Evolutionary conservation across 1,140 invertebrate genomes (phyloP), one percentile per base, ranked within the genome.

Genomic region (Triops longicaudatus): DNA sequence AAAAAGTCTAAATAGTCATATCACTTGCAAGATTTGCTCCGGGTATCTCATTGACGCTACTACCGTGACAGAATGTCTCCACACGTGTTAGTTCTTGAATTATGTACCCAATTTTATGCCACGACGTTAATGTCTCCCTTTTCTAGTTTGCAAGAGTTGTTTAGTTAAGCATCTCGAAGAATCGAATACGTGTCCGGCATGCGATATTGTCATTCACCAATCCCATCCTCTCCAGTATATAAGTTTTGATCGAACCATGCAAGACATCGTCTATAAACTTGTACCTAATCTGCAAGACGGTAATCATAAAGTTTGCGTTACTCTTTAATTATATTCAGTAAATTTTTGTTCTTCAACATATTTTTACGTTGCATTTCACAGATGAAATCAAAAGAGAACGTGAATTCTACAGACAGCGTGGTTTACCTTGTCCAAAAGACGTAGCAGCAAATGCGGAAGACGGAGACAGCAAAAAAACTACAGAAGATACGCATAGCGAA

Each of bases 181-280:
- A 82, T 96, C 96, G 82, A 98, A 98, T 84, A 96, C 94, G 26
- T 98, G 97, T 87, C 97, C 97, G 81, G 93, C 93, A 87, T 99
- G 96, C 87, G 91, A 93, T 84, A 95, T 95, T 82, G 94, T 98
- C 72, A 98, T 98, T 81, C 96, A 99, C 85, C 96, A 99, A 83
- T 98, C 95, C 10, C 96, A 98, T 87, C 96, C 96, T 17, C 86
- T 98, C 63, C 93, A 98, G 82, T 97, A 98, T 82, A 97, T 98
- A 81, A 96, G 95, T 83, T 97, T 97, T 86, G 97, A 99, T 86
- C 88, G 97, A 81, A 98, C 96, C 78, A 95, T 99, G 93, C 97
- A 99, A 85, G 96, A 98, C 87, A 97, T 99, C 85, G 96, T 98
- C 74, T 98, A 97, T 86, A 98, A 98, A 89, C 85, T 97, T 80